Evolutionary conservation across 2,888 invertebrate species (phyloP).

Genomic region (Epirrita christyi): DNA sequence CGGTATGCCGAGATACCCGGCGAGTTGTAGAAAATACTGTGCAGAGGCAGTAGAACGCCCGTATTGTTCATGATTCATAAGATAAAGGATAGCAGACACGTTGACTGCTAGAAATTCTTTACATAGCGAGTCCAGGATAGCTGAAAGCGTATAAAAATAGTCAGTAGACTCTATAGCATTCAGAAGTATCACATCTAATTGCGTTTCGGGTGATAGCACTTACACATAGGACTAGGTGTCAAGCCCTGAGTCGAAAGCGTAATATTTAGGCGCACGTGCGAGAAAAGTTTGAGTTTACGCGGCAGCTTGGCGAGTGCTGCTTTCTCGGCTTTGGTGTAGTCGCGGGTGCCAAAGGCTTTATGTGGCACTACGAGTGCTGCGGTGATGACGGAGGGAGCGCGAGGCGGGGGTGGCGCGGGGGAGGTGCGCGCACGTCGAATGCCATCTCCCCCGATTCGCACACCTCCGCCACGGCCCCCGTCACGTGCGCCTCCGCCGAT

Average conservation of each 20-base stretch:
- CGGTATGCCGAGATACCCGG: slow-evolving; percentile 97
- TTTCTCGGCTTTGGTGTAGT: slow-evolving; percentile 89
- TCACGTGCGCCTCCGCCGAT: slow-evolving; percentile 62
- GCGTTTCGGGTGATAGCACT: slow-evolving; percentile 55
- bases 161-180: slow-evolving; percentile 43
- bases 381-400: slow-evolving; percentile 80
- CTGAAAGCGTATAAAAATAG: slow-evolving; percentile 83
- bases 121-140: slow-evolving; percentile 94
- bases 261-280: slow-evolving; percentile 88
- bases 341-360: slow-evolving; percentile 90
- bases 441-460: slow-evolving; percentile 68
- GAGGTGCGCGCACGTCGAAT: slow-evolving; percentile 73
- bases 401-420: slow-evolving; percentile 74
- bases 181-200: slow-evolving; percentile 31
- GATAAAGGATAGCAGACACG: slow-evolving; percentile 96
- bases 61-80: slow-evolving; percentile 98
- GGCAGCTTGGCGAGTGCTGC: slow-evolving; percentile 87
- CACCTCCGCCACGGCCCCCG: slow-evolving; percentile 69
- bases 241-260: slow-evolving; percentile 89
- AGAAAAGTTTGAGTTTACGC: slow-evolving; percentile 88
- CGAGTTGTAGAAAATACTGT: slow-evolving; percentile 96
- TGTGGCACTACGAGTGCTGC: slow-evolving; percentile 91
- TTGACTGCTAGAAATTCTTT: slow-evolving; percentile 95
- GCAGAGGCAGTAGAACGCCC: slow-evolving; percentile 97
- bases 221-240: slow-evolving; percentile 91